Percentiles rank a stretch among this genome's conserved stretches.
Evolutionary conservation across 2,797 vertebrate genomes (phyloP).

Genomic region (Knipowitschia caucasica): DNA sequence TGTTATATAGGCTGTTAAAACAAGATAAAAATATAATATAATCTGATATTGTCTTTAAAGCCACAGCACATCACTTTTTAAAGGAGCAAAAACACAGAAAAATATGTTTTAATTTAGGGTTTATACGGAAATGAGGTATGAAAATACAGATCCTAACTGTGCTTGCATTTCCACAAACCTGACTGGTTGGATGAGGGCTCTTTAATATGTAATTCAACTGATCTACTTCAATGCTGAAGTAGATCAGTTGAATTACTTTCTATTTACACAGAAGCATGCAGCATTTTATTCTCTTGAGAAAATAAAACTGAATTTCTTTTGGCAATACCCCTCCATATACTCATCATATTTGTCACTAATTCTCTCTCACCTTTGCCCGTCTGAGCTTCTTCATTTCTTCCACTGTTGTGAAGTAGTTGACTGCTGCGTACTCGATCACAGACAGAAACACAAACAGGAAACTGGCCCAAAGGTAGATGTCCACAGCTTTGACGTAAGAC

Average conservation of each 20-base stretch:
- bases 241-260: too few species aligned
- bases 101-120: too few species aligned
- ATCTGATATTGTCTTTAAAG: too few species aligned
- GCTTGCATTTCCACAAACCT: too few species aligned
- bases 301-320: background rate
- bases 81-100: too few species aligned
- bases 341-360: background rate
- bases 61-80: too few species aligned
- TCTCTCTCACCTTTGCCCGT: conserved; percentile 77
- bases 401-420: conserved; percentile 90
- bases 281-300: background rate
- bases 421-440: conserved; percentile 86
- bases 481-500: conserved; percentile 91
- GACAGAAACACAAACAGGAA: conserved; percentile 91
- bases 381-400: conserved; percentile 84
- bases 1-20: background rate
- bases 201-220: too few species aligned
- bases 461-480: conserved; percentile 89
- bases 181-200: too few species aligned
- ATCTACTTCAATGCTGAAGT: too few species aligned
- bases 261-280: too few species aligned
- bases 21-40: background rate
- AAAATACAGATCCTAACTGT: too few species aligned
- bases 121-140: too few species aligned
- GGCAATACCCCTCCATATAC: background rate